Percentiles rank a stretch among this genome's conserved stretches.
Evolutionary conservation across 2,888 invertebrate genomes (phyloP).

Genomic region (Eubasilissa splendida): DNA sequence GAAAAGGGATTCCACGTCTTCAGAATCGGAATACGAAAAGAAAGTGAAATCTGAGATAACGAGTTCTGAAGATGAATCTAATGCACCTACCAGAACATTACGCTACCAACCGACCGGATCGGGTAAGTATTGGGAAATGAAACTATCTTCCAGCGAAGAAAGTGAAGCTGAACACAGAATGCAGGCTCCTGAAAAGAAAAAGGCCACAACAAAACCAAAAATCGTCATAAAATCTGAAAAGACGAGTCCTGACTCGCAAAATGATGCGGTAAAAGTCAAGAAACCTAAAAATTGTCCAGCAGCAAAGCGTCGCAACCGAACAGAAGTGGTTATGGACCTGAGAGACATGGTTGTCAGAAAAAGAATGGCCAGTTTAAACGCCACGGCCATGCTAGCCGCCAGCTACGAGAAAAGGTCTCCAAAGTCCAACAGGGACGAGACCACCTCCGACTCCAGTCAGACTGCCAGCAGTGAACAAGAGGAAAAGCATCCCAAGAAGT

Average conservation of each 20-base stretch:
- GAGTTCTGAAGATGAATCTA: slow-evolving; percentile 71
- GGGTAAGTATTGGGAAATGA: slow-evolving; percentile 89
- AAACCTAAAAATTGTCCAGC: slow-evolving; percentile 63
- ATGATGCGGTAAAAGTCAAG: slow-evolving; percentile 53
- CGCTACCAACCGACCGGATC: slow-evolving; percentile 84
- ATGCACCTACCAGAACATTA: slow-evolving; percentile 72
- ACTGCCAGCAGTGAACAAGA: slow-evolving; percentile 71
- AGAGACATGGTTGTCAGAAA: slow-evolving; percentile 92
- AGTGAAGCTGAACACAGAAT: slow-evolving; percentile 70
- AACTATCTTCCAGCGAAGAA: slow-evolving; percentile 76
- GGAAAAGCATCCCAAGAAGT: slow-evolving; percentile 68
- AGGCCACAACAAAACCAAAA: slow-evolving; percentile 62
- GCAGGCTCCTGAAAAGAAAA: slow-evolving; percentile 68
- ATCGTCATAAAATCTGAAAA: slow-evolving; percentile 68
- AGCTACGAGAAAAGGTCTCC: slow-evolving; percentile 85
- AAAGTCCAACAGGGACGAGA: slow-evolving; percentile 73
- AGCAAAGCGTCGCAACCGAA: slow-evolving; percentile 74
- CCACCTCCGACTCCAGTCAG: slow-evolving; percentile 70
- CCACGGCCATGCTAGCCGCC: slow-evolving; percentile 91
- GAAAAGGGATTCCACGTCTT: slow-evolving; percentile 67
- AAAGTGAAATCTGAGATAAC: slow-evolving; percentile 68
- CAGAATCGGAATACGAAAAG: slow-evolving; percentile 71
- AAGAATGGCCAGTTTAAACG: slow-evolving; percentile 93
- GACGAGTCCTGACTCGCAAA: slow-evolving; percentile 62
- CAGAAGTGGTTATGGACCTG: slow-evolving; percentile 82